Evolutionary conservation across 2,797 vertebrate species (phyloP).

Genomic region (Acipenser ruthenus): DNA sequence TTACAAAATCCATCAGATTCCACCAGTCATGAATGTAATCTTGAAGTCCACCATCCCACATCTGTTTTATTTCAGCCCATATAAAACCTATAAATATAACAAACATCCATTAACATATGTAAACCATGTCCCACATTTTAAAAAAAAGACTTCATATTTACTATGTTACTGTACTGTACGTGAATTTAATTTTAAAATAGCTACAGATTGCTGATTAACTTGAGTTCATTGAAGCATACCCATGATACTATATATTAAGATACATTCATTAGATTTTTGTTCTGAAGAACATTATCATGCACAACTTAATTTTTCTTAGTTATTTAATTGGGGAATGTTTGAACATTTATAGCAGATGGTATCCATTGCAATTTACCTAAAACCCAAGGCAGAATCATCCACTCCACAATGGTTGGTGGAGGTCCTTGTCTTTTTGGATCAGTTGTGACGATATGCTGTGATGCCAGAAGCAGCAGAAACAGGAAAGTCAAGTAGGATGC

Average conservation of each 20-base stretch:
- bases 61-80: slow-evolving; percentile 98
- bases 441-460: slow-evolving; percentile 77
- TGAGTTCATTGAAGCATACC: no score
- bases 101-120: no score
- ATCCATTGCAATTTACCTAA: slow-evolving; percentile 69
- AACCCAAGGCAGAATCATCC: slow-evolving; percentile 98
- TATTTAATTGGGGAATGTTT: no score
- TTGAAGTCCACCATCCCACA: slow-evolving; percentile 94
- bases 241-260: no score
- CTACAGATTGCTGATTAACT: no score
- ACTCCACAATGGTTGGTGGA: slow-evolving; percentile 80
- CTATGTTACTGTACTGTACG: no score
- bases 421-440: slow-evolving; percentile 73
- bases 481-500: slow-evolving; percentile 95
- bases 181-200: no score
- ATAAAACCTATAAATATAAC: slow-evolving; percentile 78
- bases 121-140: no score
- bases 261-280: no score
- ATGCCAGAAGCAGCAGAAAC: slow-evolving; percentile 86
- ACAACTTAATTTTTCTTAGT: no score
- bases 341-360: no score
- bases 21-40: slow-evolving; percentile 97
- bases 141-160: slow-evolving; percentile 11
- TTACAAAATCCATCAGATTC: slow-evolving; percentile 98
- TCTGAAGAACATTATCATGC: no score